These are phyloP conservation scores for Hydra vulgaris DNA, from an alignment of 30 jellyfish, hydroid and myxozoan genomes.

Conservation along the genomic window DNA sequence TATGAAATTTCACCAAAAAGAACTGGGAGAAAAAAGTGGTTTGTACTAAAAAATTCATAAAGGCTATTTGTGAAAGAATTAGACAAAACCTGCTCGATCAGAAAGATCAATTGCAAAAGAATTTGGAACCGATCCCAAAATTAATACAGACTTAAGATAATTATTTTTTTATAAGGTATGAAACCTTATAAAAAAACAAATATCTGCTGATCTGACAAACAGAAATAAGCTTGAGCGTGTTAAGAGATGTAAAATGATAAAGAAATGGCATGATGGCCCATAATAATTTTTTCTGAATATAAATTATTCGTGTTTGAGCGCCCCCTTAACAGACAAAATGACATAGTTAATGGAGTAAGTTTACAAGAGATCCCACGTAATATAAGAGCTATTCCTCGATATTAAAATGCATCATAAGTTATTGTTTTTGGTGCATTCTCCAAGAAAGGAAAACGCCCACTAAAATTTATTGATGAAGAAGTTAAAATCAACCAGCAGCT, in stretches of 20 bases:
- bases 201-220: not conserved
- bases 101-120: not conserved
- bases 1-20: not conserved
- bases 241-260: not conserved
- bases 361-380: not conserved
- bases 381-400: not conserved
- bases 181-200: not conserved
- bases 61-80: not conserved
- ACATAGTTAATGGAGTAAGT: not conserved
- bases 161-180: too few species aligned
- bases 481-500: not conserved
- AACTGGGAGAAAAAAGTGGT: not conserved
- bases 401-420: not conserved
- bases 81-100: not conserved
- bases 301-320: too few species aligned
- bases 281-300: too few species aligned
- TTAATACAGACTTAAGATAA: not conserved
- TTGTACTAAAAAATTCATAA: not conserved
- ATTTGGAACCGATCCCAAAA: not conserved
- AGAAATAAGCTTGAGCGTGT: not conserved
- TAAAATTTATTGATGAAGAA: not conserved
- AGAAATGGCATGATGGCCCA: not conserved
- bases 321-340: not conserved
- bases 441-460: not conserved
- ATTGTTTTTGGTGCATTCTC: not conserved